Percentiles rank a stretch among this genome's conserved stretches.
phyloP scores from a whole-genome alignment of 1,140 invertebrate genomes.

The Eumeta japonica region DNA sequence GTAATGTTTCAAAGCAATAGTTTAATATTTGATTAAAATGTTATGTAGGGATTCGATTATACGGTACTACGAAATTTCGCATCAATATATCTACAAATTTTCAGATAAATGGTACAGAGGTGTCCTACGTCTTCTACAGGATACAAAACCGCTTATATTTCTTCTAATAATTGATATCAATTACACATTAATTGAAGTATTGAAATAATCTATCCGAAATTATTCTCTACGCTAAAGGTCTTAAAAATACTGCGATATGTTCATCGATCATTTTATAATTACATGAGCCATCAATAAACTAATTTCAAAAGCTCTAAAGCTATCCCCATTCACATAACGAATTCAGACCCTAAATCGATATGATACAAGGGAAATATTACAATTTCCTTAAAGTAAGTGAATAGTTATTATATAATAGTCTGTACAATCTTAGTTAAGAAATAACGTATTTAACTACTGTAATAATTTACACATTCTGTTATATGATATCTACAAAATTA shows the following conservation, averaged over 20 bases:
- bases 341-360: neutral
- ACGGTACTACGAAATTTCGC: conserved; percentile 18
- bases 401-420: conserved; percentile 8
- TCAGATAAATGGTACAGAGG: too few species aligned
- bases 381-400: conserved; percentile 1
- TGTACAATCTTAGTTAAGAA: neutral
- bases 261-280: too few species aligned
- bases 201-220: conserved; percentile 46
- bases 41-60: too few species aligned
- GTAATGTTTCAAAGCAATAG: too few species aligned
- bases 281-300: too few species aligned
- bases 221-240: too few species aligned
- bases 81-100: conserved; percentile 4
- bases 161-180: too few species aligned
- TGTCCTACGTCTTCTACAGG: conserved; percentile 7
- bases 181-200: conserved; percentile 11
- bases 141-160: conserved; percentile 9
- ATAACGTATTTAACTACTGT: conserved; percentile 1
- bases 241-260: too few species aligned
- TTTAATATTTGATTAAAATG: too few species aligned
- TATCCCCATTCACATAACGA: too few species aligned
- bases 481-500: conserved; percentile 4
- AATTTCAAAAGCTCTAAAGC: too few species aligned
- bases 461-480: conserved; percentile 14
- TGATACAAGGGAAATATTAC: conserved; percentile 3